These are phyloP conservation scores for Agelas oroides DNA, from an alignment of 37 sponge, comb jelly and placozoan genomes.

Conservation along the genomic window DNA sequence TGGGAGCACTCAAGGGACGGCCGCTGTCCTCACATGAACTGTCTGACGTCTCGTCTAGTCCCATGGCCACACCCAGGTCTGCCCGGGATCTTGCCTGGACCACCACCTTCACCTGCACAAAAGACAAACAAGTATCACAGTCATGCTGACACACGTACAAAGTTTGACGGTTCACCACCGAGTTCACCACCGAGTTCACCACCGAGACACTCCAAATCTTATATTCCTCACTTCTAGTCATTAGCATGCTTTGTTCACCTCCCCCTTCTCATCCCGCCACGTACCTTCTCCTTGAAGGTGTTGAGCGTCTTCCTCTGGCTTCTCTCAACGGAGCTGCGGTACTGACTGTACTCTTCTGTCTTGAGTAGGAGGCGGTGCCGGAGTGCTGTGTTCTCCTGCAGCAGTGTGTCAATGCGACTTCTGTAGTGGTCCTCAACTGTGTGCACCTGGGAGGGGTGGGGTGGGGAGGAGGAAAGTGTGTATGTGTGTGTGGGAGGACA, in stretches of 20 bases:
- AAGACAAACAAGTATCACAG: too few relatives aligned
- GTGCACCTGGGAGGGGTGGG: not conserved
- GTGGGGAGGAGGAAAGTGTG: too few relatives aligned
- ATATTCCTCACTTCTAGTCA: too few relatives aligned
- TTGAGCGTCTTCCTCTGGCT: not conserved
- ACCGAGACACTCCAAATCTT: too few relatives aligned
- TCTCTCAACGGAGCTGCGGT: constrained; percentile 3
- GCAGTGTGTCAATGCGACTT: constrained; percentile 24
- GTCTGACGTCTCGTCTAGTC: not conserved
- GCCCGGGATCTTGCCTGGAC: constrained; percentile 21
- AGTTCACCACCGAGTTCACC: too few relatives aligned
- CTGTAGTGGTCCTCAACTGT: constrained; percentile 9
- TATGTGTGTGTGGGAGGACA: too few relatives aligned
- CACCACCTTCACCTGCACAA: constrained; percentile 10
- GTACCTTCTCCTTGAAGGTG: constrained; percentile 33
- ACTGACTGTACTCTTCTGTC: constrained; percentile 26
- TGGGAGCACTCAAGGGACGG: constrained; percentile 39
- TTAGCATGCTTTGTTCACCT: too few relatives aligned
- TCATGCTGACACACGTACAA: too few relatives aligned
- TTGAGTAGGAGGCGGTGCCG: constrained; percentile 11
- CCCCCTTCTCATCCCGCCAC: too few relatives aligned
- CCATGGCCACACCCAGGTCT: constrained; percentile 27
- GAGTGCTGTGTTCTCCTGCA: constrained; percentile 27
- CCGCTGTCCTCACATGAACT: too few relatives aligned
- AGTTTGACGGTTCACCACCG: too few relatives aligned